A percentile compares a stretch with the other conserved stretches of the same genome.
Evolutionary conservation across 1,140 invertebrate genomes (phyloP).

Genomic region (Belonocnema kinseyi): DNA sequence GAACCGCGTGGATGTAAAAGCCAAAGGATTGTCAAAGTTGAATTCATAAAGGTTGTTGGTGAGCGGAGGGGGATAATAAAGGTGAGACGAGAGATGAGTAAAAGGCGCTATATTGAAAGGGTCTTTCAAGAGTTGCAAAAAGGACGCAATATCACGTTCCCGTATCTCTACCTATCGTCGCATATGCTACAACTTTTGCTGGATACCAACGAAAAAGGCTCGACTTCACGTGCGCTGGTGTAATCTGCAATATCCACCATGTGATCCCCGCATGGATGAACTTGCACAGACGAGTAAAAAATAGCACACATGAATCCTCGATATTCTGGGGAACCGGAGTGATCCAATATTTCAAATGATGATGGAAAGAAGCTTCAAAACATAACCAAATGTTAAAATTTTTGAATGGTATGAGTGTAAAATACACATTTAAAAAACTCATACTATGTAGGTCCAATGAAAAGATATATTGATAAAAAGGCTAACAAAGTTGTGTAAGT

Average conservation of each 20-base stretch:
- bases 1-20: background rate
- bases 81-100: slow-evolving; percentile 5
- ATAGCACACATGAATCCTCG: background rate
- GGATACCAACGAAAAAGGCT: slow-evolving; percentile 44
- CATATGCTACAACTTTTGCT: slow-evolving; percentile 44
- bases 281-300: slow-evolving; percentile 5
- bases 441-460: too few relatives aligned
- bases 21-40: background rate
- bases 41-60: background rate
- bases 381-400: too few relatives aligned
- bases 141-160: slow-evolving; percentile 25
- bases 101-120: background rate
- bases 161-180: slow-evolving; percentile 23
- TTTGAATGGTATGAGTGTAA: too few relatives aligned
- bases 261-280: slow-evolving; percentile 33
- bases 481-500: too few relatives aligned
- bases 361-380: background rate
- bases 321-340: background rate
- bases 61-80: background rate
- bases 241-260: slow-evolving; percentile 57
- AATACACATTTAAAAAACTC: too few relatives aligned
- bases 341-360: slow-evolving; percentile 15
- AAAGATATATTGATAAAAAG: too few relatives aligned
- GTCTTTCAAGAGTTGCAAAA: slow-evolving; percentile 22
- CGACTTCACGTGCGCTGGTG: slow-evolving; percentile 48